Base-by-base conservation (phyloP, 2,888 invertebrate genomes). In the Trachelus stipa region DNA sequence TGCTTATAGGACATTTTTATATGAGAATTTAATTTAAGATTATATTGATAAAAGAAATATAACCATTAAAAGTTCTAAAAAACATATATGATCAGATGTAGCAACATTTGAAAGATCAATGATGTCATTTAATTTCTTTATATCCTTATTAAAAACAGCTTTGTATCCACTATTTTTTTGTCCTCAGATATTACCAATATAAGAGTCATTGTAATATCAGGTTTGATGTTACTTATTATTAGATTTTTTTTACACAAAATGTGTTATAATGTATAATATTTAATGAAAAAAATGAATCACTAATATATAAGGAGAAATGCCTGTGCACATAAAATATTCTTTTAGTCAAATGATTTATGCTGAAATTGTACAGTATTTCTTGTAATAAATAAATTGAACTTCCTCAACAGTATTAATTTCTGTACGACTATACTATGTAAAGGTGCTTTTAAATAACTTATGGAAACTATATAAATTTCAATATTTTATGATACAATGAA, bases 101-200 rank as follows among this genome's bases (percentile, higher is more conserved):
- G 12, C 12, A 37, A 23, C 37, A 77, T 79, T 35, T 77, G 23
- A 23, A 31, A 73, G 23, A 77, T 15, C 34, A 68, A 40, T 69
- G 33, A 68, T 37, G 37, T 37, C 69, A 33, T 76, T 56, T 33
- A 15, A 34, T 69, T 12, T 31, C 15, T 68, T 76, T 78, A 11
- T 15, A 71, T 35, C 1, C 4, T 68, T 35, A 76, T 40, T 23
- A 34, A 69, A 37, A 37, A 12, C 15, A 73, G 69, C 69, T 30
- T 78, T 73, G 82, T 83, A 33, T 78, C 93, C 94, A 93, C 93
- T 68, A 91, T 92, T 90, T 92, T 85, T 94, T 94, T 92, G 95
- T 94, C 34, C 9, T 0, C 89, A 95, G 92, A 23, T 94, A 95
- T 12, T 69, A 69, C 31, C 31, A 31, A 31, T 12, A 69, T 69